phyloP scores from a whole-genome alignment of 1,140 invertebrate species.

The Danaus melanippus region DNA sequence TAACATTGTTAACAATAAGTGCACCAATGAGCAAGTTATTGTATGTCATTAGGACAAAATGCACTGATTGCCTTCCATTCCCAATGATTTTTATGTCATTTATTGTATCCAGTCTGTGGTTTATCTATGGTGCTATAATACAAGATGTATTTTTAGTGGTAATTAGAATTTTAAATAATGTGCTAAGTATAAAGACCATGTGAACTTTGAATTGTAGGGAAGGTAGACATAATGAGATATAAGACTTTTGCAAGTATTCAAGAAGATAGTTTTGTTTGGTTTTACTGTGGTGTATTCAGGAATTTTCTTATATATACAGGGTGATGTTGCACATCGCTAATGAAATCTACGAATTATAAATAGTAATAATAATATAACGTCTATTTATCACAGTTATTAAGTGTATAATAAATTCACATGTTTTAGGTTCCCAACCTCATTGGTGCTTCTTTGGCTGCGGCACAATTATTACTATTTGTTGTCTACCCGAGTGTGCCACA shows the following conservation, averaged over 20 bases:
- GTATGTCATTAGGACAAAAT: constrained; percentile 82
- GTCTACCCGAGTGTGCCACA: constrained; percentile 74
- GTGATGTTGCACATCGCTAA: no score
- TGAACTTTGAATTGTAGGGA: no score
- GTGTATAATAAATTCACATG: constrained; percentile 5
- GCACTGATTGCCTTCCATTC: constrained; percentile 84
- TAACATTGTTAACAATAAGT: constrained; percentile 84
- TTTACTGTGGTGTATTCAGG: no score
- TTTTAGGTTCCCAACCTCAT: constrained; percentile 81
- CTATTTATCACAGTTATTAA: no score
- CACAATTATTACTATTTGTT: constrained; percentile 80
- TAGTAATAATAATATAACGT: no score
- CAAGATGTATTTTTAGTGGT: constrained; percentile 82
- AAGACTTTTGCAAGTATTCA: no score
- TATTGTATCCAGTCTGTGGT: constrained; percentile 83
- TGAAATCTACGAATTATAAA: no score
- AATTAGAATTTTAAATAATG: constrained; percentile 18
- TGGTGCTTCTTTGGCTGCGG: constrained; percentile 77
- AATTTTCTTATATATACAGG: no score
- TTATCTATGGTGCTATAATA: constrained; percentile 80
- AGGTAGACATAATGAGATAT: no score
- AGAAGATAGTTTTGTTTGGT: no score
- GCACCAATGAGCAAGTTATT: constrained; percentile 83
- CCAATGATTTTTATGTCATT: constrained; percentile 84
- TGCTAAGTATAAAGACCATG: no score